These are phyloP conservation scores for Malacoctenus gilli DNA, from an alignment of 2,797 vertebrate species.

Conservation along the genomic window DNA sequence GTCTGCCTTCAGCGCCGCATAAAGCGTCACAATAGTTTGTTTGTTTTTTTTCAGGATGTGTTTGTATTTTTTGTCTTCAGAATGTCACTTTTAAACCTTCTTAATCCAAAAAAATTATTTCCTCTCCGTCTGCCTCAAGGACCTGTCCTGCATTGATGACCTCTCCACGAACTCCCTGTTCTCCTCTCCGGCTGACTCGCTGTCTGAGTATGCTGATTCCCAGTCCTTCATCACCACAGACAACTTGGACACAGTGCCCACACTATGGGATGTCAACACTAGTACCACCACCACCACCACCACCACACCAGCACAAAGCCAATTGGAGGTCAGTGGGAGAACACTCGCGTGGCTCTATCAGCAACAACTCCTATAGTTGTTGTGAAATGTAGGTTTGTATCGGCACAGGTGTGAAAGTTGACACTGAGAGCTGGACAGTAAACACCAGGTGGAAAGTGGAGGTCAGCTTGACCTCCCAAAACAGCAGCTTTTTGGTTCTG, in stretches of 20 bases:
- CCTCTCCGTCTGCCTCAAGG: slow-evolving; percentile 75
- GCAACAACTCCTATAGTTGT: neutral
- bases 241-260: slow-evolving; percentile 87
- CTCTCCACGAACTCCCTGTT: slow-evolving; percentile 91
- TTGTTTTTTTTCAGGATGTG: too few relatives aligned
- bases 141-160: slow-evolving; percentile 90
- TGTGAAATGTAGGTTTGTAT: slow-evolving; percentile 12
- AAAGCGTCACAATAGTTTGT: neutral
- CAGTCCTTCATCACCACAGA: slow-evolving; percentile 85
- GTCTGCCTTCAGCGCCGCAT: neutral
- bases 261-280: slow-evolving; percentile 91
- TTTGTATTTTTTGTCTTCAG: neutral
- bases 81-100: neutral
- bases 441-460: too few relatives aligned
- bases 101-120: neutral
- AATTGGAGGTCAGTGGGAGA: slow-evolving; percentile 82
- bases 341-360: slow-evolving; percentile 4
- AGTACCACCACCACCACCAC: slow-evolving; percentile 72
- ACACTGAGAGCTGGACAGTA: neutral
- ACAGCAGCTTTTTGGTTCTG: too few relatives aligned
- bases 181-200: slow-evolving; percentile 92
- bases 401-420: neutral
- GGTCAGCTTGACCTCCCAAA: slow-evolving; percentile 6
- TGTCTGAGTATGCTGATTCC: slow-evolving; percentile 89
- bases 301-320: slow-evolving; percentile 81